Percentiles rank a stretch among this genome's conserved stretches.
Conservation (phyloP, 2,113 vertebrate species). For the Eublepharis macularius region DNA sequence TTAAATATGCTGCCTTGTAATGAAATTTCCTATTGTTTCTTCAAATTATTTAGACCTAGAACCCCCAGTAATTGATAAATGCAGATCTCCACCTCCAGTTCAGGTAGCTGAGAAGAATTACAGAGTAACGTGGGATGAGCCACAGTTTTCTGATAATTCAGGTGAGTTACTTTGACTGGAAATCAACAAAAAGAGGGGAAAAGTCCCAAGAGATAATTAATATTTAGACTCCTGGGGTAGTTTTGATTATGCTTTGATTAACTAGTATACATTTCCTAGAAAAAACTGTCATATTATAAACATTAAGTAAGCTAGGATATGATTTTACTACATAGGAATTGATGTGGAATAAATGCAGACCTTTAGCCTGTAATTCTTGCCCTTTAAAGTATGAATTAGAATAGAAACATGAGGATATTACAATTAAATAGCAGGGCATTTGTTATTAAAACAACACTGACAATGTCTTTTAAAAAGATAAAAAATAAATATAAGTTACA, state of each 20-base stretch:
- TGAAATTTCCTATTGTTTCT: constrained; percentile 41
- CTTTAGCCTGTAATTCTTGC: background rate
- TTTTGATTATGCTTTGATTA: background rate
- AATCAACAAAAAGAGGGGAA: background rate
- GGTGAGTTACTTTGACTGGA: constrained; percentile 71
- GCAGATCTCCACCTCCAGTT: constrained; percentile 87
- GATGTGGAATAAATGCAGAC: background rate
- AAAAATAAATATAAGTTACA: too few relatives aligned
- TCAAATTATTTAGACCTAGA: constrained; percentile 84
- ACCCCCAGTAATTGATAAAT: constrained; percentile 92
- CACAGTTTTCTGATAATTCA: constrained; percentile 98
- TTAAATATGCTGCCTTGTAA: background rate
- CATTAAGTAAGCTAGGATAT: background rate
- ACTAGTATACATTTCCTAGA: background rate
- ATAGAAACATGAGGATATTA: background rate
- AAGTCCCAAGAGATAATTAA: background rate
- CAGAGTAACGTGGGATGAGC: constrained; percentile 87
- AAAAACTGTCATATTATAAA: background rate
- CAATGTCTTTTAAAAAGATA: too few relatives aligned
- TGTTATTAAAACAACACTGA: too few relatives aligned
- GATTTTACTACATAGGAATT: background rate
- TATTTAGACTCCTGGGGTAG: background rate
- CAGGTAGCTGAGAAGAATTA: constrained; percentile 79
- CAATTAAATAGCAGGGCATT: background rate
- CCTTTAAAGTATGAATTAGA: background rate